Evolutionary conservation across 2,797 vertebrate species (phyloP).

Genomic region (Philypnodon macrostomus): DNA sequence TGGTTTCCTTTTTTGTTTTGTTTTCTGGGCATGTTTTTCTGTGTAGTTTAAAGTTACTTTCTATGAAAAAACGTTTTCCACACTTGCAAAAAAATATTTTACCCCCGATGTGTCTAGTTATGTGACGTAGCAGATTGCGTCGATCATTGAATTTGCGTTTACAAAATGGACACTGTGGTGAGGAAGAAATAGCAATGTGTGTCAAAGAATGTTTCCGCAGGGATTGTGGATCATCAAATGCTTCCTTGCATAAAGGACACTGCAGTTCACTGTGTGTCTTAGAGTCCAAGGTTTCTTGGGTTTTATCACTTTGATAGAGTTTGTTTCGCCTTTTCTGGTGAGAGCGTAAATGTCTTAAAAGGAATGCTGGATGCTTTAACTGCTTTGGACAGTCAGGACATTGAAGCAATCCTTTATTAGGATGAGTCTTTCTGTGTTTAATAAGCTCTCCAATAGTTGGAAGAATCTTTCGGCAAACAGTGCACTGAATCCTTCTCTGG

Average conservation of each 20-base stretch:
- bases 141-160: slow-evolving; percentile 49
- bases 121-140: slow-evolving; percentile 68
- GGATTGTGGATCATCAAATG: slow-evolving; percentile 54
- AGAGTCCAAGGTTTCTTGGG: slow-evolving; percentile 15
- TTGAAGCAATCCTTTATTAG: slow-evolving; percentile 68
- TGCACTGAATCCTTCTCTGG: slow-evolving; percentile 75
- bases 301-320: slow-evolving; percentile 14
- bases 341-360: slow-evolving; percentile 66
- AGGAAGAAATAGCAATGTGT: slow-evolving; percentile 60
- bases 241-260: slow-evolving; percentile 71
- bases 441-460: slow-evolving; percentile 72
- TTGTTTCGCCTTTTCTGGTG: slow-evolving; percentile 55
- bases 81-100: slow-evolving; percentile 72
- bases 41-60: slow-evolving; percentile 59
- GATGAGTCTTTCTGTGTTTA: slow-evolving; percentile 71
- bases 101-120: slow-evolving; percentile 70
- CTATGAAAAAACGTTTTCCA: slow-evolving; percentile 66
- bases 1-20: background rate
- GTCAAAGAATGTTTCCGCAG: slow-evolving; percentile 70
- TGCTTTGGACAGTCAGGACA: slow-evolving; percentile 75
- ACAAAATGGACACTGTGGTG: slow-evolving; percentile 75
- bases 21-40: slow-evolving; percentile 56
- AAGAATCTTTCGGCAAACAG: slow-evolving; percentile 74
- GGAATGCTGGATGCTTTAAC: slow-evolving; percentile 68
- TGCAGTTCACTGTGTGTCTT: slow-evolving; percentile 26